Percentiles rank a stretch among this genome's conserved stretches.
Evolutionary conservation across 2,888 invertebrate genomes (phyloP).

Genomic region (Notocelia uddmanniana): DNA sequence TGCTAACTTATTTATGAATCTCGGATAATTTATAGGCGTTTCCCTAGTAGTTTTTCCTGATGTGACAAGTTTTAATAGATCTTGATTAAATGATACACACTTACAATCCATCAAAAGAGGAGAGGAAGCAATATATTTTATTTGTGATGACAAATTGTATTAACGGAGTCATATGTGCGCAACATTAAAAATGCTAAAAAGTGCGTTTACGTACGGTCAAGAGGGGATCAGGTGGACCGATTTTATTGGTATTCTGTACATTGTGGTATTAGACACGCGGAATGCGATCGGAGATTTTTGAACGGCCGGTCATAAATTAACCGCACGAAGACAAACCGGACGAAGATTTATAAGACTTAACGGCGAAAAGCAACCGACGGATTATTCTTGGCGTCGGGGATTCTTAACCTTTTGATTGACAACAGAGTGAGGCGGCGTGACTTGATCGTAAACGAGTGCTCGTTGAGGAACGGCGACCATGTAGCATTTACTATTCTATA

Average conservation of each 20-base stretch:
- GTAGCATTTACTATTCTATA: constrained; percentile 23
- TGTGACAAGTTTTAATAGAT: constrained; percentile 41
- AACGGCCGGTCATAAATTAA: constrained; percentile 58
- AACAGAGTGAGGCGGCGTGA: constrained; percentile 36
- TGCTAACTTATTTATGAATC: constrained; percentile 39
- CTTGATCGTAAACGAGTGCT: constrained; percentile 46
- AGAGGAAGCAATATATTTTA: constrained; percentile 34
- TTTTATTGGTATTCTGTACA: constrained; percentile 47
- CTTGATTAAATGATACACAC: constrained; percentile 42
- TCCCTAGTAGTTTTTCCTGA: constrained; percentile 39
- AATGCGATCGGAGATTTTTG: constrained; percentile 53
- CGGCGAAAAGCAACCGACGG: constrained; percentile 52
- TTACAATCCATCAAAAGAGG: constrained; percentile 33
- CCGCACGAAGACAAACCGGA: constrained; percentile 51
- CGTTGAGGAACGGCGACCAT: constrained; percentile 18
- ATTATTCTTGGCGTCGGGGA: constrained; percentile 46
- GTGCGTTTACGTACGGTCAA: neutral
- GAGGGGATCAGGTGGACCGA: constrained; percentile 40
- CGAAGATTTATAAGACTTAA: constrained; percentile 60
- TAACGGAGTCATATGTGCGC: constrained; percentile 5
- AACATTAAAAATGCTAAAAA: constrained; percentile 23
- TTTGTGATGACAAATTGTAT: constrained; percentile 36
- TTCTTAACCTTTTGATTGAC: constrained; percentile 52
- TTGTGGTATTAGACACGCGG: constrained; percentile 48
- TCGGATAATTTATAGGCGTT: constrained; percentile 45